Base-by-base conservation (phyloP, 2,113 vertebrate genomes). In the Hyperopisus bebe region DNA sequence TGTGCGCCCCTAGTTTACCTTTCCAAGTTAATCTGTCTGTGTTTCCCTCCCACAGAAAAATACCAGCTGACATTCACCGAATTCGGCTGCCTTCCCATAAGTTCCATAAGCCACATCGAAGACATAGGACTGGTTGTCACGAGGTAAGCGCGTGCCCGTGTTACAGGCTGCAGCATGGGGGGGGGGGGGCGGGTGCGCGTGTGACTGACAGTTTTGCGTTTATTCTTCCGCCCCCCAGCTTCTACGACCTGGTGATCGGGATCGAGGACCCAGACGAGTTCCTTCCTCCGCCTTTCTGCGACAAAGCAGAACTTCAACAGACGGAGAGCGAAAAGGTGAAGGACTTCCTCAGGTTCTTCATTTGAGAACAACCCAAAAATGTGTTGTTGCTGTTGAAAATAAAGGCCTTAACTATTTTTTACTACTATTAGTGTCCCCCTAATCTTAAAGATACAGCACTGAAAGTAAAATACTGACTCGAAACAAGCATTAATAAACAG, bases 261-360 rank as follows among this genome's bases (percentile, higher is more conserved):
- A 53, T 93, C 4, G 91, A 92, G 31, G 80, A 92, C 53, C 93
- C 93, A 0, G 0, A 0, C 1, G 5, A 24, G 90, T 94, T 96
- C 53, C 89, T 91, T 53, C 93, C 94, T 8, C 95, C 95, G 0
- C 44, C 31, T 8, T 96, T 92, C 91, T 96, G 95, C 74, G 0
- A 15, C 0, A 84, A 50, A 0, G 89, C 24, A n/a, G 53, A 82
- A 53, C 15, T 55, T 7, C 39, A 51, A 3, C 82, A 17, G 50
- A 44, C 0, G 15, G 5, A n/a, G 5, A 42, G 6, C 1, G 53
- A 86, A 2, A 58, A 90, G 31, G 89, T 91, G 0, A 86, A 3
- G 0, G 74, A 94, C 84, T 95, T 95, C 89, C n/a, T 92, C 88
- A 94, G 89, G 24, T 21, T 91, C 66, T 93, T 95, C 53, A 89